phyloP scores from a whole-genome alignment of 2,113 vertebrate genomes.

The Pelusios castaneus region DNA sequence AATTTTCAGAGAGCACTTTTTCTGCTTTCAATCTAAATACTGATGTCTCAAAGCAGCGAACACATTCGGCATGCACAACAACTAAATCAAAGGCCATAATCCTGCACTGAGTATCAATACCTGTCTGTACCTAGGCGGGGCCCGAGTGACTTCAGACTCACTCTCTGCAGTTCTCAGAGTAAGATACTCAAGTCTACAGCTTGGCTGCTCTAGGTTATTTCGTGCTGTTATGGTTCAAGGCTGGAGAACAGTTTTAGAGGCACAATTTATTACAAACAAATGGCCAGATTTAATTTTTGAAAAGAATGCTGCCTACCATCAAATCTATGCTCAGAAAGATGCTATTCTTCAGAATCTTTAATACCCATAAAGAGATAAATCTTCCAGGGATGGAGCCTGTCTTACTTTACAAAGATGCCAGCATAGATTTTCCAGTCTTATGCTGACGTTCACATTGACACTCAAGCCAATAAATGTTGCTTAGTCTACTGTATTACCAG shows the following conservation, averaged over 20 bases:
- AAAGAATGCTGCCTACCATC: background rate
- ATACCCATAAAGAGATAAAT: background rate
- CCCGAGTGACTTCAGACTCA: background rate
- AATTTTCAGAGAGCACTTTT: background rate
- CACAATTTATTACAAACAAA: background rate
- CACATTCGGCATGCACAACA: background rate
- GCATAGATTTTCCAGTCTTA: background rate
- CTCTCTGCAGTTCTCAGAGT: background rate
- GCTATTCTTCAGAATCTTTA: background rate
- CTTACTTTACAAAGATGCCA: background rate
- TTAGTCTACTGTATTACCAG: background rate
- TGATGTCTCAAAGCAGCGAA: background rate
- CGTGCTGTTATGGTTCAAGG: background rate
- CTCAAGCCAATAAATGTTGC: background rate
- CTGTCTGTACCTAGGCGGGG: fast-evolving
- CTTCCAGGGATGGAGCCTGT: background rate
- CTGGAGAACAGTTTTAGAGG: background rate
- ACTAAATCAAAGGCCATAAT: background rate
- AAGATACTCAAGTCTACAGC: background rate
- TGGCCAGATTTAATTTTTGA: background rate
- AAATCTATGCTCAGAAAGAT: background rate
- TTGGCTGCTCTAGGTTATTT: background rate
- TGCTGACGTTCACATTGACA: background rate
- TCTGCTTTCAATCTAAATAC: background rate
- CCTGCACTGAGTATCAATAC: background rate